phyloP scores from a whole-genome alignment of 2,113 vertebrate species.

The Dissostichus mawsoni region DNA sequence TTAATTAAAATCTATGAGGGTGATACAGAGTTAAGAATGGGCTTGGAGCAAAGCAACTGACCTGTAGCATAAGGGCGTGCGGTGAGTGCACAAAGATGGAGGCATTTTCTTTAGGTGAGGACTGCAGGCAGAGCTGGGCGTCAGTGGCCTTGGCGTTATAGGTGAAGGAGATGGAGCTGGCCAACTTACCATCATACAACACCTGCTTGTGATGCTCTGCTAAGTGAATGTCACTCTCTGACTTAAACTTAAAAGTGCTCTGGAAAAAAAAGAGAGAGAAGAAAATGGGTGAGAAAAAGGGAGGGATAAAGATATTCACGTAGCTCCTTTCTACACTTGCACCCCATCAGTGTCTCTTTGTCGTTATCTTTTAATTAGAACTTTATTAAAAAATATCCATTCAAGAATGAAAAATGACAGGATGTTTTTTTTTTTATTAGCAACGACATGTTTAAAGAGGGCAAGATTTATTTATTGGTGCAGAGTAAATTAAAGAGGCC shows the following conservation, averaged over 20 bases:
- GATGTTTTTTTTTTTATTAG: neutral
- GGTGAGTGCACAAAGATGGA: slow-evolving; percentile 99
- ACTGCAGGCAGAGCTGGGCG: slow-evolving; percentile 96
- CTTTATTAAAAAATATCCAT: slow-evolving; percentile 39
- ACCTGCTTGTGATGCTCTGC: slow-evolving; percentile 98
- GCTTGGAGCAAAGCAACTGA: slow-evolving; percentile 62
- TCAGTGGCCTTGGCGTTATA: slow-evolving; percentile 98
- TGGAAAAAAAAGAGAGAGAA: slow-evolving; percentile 67
- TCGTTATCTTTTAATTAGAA: slow-evolving; percentile 54
- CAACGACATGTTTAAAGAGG: neutral
- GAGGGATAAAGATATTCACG: neutral
- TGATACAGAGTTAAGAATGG: neutral
- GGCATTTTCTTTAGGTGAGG: slow-evolving; percentile 95
- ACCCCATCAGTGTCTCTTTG: slow-evolving; percentile 1
- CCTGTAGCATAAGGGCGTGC: slow-evolving; percentile 98
- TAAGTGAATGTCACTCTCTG: slow-evolving; percentile 96
- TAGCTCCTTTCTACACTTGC: slow-evolving; percentile 20
- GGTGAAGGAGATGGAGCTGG: slow-evolving; percentile 94
- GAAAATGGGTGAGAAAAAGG: neutral
- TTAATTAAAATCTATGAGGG: neutral
- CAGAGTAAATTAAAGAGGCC: neutral
- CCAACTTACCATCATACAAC: slow-evolving; percentile 94
- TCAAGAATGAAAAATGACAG: slow-evolving; percentile 38
- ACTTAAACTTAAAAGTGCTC: slow-evolving; percentile 99
- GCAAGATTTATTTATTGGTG: neutral